phyloP scores from a whole-genome alignment of 1,140 invertebrate species.

The Diuraphis noxia region DNA sequence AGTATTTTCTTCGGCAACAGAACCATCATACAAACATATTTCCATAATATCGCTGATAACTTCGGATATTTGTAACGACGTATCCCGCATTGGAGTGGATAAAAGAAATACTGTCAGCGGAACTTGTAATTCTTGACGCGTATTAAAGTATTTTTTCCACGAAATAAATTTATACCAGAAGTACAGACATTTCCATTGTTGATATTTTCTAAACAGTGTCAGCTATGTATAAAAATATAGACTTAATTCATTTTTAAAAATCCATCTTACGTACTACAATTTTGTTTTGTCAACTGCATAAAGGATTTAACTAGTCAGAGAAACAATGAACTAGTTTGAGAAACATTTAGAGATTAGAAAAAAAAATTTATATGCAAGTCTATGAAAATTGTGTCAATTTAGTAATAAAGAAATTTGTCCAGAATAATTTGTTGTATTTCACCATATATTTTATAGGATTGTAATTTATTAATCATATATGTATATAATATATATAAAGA shows the following conservation, averaged over 20 bases:
- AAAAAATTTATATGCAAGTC: neutral
- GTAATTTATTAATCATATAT: no score
- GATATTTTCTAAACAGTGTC: neutral
- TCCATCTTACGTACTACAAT: neutral
- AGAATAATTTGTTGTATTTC: no score
- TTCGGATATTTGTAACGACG: neutral
- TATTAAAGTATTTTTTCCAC: neutral
- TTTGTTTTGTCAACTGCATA: neutral
- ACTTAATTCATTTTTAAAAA: neutral
- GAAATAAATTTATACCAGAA: slow-evolving; percentile 43
- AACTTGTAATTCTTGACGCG: neutral
- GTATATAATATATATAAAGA: no score
- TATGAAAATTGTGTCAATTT: no score
- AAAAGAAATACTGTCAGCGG: neutral
- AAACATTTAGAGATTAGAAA: neutral
- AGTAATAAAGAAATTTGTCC: no score
- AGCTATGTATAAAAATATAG: neutral
- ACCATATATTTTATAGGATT: no score
- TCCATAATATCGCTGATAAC: neutral
- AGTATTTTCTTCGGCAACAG: neutral
- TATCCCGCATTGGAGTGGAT: neutral
- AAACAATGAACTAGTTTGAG: neutral
- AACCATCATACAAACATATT: neutral
- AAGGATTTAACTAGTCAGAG: neutral
- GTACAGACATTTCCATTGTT: slow-evolving; percentile 8